These are phyloP conservation scores for Camelus bactrianus DNA, from an alignment of 2,113 vertebrate species.

Conservation along the genomic window DNA sequence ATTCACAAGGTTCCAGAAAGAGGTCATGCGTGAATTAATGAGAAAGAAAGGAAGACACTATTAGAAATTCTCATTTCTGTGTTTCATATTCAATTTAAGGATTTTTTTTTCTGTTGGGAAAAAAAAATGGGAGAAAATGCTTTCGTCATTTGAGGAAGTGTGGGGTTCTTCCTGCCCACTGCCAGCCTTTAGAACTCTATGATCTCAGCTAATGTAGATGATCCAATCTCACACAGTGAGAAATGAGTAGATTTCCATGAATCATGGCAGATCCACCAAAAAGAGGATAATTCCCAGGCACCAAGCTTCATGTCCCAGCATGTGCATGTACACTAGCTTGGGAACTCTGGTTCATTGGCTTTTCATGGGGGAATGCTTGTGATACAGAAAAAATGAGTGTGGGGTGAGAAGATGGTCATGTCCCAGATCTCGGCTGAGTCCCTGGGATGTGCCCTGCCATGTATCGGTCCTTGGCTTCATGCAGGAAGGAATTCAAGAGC, in stretches of 20 bases:
- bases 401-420: no score
- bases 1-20: constrained; percentile 24
- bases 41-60: not conserved
- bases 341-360: not conserved
- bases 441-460: no score
- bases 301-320: not conserved
- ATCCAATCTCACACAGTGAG: not conserved
- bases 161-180: not conserved
- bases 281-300: not conserved
- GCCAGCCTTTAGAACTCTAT: not conserved
- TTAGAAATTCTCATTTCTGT: constrained; percentile 47
- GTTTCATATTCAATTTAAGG: not conserved
- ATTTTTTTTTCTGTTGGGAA: not conserved
- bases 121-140: not conserved
- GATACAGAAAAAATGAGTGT: no score
- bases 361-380: not conserved
- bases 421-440: no score
- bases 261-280: not conserved
- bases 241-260: not conserved
- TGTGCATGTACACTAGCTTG: not conserved
- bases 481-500: no score
- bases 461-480: no score
- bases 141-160: not conserved
- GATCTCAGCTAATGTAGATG: not conserved
- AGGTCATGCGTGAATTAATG: constrained; percentile 6